Evolutionary conservation across 2,888 invertebrate genomes (phyloP).

Genomic region (Drosophila longiperda): DNA sequence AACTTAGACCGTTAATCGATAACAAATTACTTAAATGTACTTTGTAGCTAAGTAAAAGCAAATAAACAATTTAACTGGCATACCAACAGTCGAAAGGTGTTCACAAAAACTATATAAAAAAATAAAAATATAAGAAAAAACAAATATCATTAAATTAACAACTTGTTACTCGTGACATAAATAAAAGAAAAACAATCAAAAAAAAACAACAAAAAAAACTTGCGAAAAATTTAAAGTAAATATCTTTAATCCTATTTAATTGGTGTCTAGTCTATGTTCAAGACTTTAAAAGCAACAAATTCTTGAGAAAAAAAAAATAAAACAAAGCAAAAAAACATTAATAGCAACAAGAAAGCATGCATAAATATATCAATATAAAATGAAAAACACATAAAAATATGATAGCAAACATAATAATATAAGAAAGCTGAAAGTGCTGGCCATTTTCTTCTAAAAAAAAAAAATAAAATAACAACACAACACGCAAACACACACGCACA

Average conservation of each 20-base stretch:
- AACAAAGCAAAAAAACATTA: slow-evolving; percentile 8
- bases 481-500: slow-evolving; percentile 38
- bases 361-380: slow-evolving; percentile 40
- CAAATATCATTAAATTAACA: slow-evolving; percentile 43
- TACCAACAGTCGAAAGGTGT: slow-evolving; percentile 77
- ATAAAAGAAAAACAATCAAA: slow-evolving; percentile 16
- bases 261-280: slow-evolving; percentile 83
- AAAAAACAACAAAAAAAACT: slow-evolving; percentile 14
- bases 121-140: slow-evolving; percentile 10
- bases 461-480: slow-evolving; percentile 27
- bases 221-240: slow-evolving; percentile 40
- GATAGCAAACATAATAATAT: slow-evolving; percentile 58
- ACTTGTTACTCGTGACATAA: slow-evolving; percentile 47
- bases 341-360: slow-evolving; percentile 18
- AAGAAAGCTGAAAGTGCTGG: slow-evolving; percentile 83
- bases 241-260: slow-evolving; percentile 71
- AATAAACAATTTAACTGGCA: slow-evolving; percentile 72
- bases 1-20: slow-evolving; percentile 64
- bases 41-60: slow-evolving; percentile 48
- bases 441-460: slow-evolving; percentile 81
- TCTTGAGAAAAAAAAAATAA: slow-evolving; percentile 54
- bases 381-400: slow-evolving; percentile 14
- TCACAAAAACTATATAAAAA: slow-evolving; percentile 49
- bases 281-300: slow-evolving; percentile 81
- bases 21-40: slow-evolving; percentile 41